Conservation (phyloP, 2,113 vertebrate species). For the Trogon melanurus region DNA sequence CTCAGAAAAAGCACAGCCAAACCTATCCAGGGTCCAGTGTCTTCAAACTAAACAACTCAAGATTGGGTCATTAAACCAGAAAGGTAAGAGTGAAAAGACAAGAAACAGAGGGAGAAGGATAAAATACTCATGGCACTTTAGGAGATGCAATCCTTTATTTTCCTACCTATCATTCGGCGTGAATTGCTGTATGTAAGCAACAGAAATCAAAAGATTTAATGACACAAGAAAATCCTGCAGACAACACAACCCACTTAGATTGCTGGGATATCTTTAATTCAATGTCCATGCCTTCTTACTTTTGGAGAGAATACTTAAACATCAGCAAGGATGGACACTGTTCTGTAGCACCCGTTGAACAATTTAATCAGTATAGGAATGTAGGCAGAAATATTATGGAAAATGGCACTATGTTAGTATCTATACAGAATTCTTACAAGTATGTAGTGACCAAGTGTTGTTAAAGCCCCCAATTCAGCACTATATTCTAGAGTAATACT, state of each 20-base stretch:
- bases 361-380: not conserved
- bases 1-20: not conserved
- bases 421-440: not conserved
- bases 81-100: not conserved
- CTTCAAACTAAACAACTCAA: not conserved
- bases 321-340: not conserved
- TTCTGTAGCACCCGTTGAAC: not conserved
- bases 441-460: not conserved
- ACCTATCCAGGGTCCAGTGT: not conserved
- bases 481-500: not conserved
- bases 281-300: not conserved
- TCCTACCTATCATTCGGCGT: not conserved
- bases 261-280: not conserved
- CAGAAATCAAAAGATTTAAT: not conserved
- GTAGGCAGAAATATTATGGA: not conserved
- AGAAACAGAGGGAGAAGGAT: not conserved
- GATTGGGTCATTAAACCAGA: not conserved
- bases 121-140: not conserved
- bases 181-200: not conserved
- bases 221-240: not conserved
- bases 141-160: not conserved
- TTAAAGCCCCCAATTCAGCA: not conserved
- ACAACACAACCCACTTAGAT: not conserved
- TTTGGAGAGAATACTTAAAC: not conserved
- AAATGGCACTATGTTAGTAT: not conserved